These are phyloP conservation scores for Gymnocheta viridis DNA, from an alignment of 2,888 invertebrate species.

Conservation along the genomic window DNA sequence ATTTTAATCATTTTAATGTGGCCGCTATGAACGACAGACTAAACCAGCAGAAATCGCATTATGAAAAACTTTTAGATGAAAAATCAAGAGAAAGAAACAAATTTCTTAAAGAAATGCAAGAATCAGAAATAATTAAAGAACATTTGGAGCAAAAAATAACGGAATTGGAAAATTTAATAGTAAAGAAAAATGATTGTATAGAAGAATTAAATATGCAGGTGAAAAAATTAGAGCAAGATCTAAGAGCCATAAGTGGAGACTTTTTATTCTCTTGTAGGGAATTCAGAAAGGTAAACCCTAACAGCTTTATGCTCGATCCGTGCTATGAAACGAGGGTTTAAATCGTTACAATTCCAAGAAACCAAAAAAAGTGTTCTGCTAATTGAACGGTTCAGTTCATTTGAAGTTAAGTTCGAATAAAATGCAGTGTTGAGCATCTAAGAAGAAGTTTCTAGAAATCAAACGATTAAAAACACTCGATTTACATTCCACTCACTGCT, in stretches of 20 bases:
- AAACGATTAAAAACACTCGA: too few species aligned
- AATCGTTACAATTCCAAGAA: too few species aligned
- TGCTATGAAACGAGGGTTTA: too few species aligned
- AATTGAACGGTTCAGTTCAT: too few species aligned
- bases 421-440: too few species aligned
- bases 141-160: conserved; percentile 76
- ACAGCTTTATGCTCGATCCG: too few species aligned
- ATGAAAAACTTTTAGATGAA: conserved; percentile 77
- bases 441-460: too few species aligned
- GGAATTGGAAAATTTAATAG: conserved; percentile 74
- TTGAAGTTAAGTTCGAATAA: too few species aligned
- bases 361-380: too few species aligned
- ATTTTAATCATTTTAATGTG: conserved; percentile 85
- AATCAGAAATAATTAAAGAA: conserved; percentile 73
- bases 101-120: conserved; percentile 72
- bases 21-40: conserved; percentile 84
- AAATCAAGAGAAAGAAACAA: conserved; percentile 73
- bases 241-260: conserved; percentile 79
- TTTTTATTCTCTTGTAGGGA: conserved; percentile 81
- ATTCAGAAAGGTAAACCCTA: conserved; percentile 79
- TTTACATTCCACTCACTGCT: too few species aligned
- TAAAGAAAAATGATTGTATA: conserved; percentile 74
- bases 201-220: conserved; percentile 72
- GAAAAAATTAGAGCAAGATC: conserved; percentile 77
- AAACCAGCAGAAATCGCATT: conserved; percentile 76